Evolutionary conservation across 1,140 invertebrate species (phyloP), one percentile per base, ranked within the genome.

Genomic region (Cylas formicarius): DNA sequence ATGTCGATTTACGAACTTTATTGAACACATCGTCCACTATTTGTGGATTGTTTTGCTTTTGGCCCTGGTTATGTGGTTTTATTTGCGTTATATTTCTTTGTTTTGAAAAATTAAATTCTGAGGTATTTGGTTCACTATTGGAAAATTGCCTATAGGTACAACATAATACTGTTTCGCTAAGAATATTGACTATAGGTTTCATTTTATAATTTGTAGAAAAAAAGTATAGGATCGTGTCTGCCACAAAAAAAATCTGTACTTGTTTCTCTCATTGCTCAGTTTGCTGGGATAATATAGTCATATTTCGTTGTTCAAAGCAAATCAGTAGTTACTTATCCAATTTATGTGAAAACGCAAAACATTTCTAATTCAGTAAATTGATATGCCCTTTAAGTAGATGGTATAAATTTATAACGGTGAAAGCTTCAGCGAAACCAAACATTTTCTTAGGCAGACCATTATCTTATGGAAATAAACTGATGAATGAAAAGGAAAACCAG

Each of bases 11-110:
- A n/a, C n/a, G n/a, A n/a, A n/a, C n/a, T n/a, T n/a, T n/a, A 33
- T 58, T 60, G 58, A 60, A 60, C 58, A 60, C 58, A 60, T 60
- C 58, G 44, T 58, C 54, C 56, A 57, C 56, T 56, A 51, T 50
- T 56, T 53, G 54, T 60, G 55, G 58, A 58, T 52, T 57, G 48
- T 39, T 52, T 53, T 21, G 11, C 19, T 49, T 49, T 47, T 56
- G 58, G 58, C 58, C 56, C 58, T 55, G 58, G 58, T 54, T 50
- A 44, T 46, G 23, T 24, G 37, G n/a, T 26, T 31, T 36, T 44
- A n/a, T 35, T 23, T 14, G 28, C 38, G 14, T 26, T 38, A 36
- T 33, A 29, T 26, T 44, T 32, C 32, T 28, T 32, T 27, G 9
- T 20, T 46, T 18, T 50, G 11, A 39, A 26, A 23, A 38, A 26